A percentile compares a stretch with the other conserved stretches of the same genome.
These are phyloP conservation scores for Tetramorium alpestre DNA, from an alignment of 1,140 invertebrate species.

Conservation along the genomic window DNA sequence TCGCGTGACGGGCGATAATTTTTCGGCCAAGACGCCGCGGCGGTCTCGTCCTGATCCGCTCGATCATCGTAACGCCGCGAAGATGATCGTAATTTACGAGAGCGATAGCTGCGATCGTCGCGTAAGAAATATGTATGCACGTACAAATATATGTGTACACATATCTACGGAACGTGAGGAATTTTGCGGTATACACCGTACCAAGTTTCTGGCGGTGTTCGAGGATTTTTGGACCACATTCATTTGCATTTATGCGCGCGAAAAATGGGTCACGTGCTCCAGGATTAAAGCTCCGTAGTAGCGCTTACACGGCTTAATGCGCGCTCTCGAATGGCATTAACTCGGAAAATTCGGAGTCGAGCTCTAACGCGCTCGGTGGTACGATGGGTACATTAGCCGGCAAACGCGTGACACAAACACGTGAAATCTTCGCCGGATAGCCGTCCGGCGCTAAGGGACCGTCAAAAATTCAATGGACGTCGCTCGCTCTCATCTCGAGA, in stretches of 20 bases:
- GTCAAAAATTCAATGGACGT: slow-evolving; percentile 18
- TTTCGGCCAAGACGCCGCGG: not conserved
- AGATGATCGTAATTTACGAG: not conserved
- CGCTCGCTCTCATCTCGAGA: not conserved
- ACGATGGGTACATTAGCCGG: not conserved
- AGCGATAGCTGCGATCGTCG: not conserved
- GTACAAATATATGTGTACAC: too few relatives aligned
- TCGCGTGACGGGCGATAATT: not conserved
- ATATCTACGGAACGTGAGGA: not conserved
- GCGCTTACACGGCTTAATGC: slow-evolving; percentile 17
- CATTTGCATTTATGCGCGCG: slow-evolving; percentile 7
- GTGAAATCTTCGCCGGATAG: not conserved
- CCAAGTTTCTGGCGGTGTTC: not conserved
- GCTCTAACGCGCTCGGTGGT: not conserved
- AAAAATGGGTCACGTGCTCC: slow-evolving; percentile 20
- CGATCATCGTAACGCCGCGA: not conserved
- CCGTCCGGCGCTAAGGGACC: not conserved
- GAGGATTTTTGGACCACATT: not conserved
- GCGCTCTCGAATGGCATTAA: slow-evolving; percentile 43
- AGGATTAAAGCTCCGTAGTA: slow-evolving; percentile 26
- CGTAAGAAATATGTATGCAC: slow-evolving; percentile 9
- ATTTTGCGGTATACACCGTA: not conserved
- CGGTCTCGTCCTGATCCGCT: not conserved
- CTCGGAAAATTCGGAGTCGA: slow-evolving; percentile 45
- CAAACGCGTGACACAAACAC: not conserved